Base-by-base conservation (phyloP, 2,113 vertebrate species). In the Engystomops pustulosus region DNA sequence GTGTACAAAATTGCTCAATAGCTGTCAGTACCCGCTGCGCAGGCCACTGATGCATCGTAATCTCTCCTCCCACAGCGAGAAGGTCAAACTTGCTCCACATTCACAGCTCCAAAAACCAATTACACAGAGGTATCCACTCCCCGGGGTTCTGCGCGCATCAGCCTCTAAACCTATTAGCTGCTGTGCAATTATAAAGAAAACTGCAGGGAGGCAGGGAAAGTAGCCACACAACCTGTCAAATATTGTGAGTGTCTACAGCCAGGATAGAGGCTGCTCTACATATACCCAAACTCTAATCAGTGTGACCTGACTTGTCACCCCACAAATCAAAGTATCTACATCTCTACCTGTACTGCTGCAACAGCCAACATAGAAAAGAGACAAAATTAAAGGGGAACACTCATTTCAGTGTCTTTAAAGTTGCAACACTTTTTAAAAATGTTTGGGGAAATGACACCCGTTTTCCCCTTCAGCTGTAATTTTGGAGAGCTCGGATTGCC, bases 101-200 rank as follows among this genome's bases (percentile, higher is more conserved):
- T 82, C 36, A 82, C 25, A 18, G 68, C 80, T 82, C 80, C 70
- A 62, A 55, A 74, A 51, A 74, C 49, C 70, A 74, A 83, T 74
- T 74, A 74, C 69, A 83, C 51, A 20, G 80, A 83, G 53, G 69
- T 47, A 34, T 71, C 80, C 44, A 36, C 68, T 75, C 80, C 69
- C 69, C 38, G 27, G 69, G 55, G 80, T 23, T 30, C 68, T 45
- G 80, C 80, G 60, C 47, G 38, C 69, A 44, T 12, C 69, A n/a
- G 69, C 38, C 69, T 74, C 58, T 75, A 83, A 60, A 75, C 80
- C 69, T 62, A 83, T 83, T 83, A 74, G 68, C 80, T 10, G 53
- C 53, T 60, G 36, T 62, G 80, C 70, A 74, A 74, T 74, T 83
- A 83, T 74, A 74, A 32, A 62, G 44, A 53, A 15, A 15, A 72